These are phyloP conservation scores for Macrophya alboannulata DNA, from an alignment of 2,888 invertebrate genomes.

Conservation along the genomic window DNA sequence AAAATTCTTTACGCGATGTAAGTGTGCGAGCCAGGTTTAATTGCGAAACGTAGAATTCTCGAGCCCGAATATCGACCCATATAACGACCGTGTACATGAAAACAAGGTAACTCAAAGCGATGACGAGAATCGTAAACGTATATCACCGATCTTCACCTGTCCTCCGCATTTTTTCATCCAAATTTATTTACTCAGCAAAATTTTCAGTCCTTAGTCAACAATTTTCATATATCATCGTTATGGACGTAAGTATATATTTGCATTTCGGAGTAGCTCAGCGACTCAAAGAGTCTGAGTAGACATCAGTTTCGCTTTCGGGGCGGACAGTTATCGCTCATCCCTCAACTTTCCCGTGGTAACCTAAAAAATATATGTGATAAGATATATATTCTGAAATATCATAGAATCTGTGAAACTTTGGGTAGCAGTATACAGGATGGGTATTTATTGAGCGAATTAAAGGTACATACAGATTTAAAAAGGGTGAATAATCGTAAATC, in stretches of 20 bases:
- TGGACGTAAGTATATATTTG: constrained; percentile 47
- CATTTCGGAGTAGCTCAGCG: not conserved
- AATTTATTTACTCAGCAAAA: not conserved
- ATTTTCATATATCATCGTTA: not conserved
- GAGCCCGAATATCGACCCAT: not conserved
- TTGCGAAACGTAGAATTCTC: not conserved
- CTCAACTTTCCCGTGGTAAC: constrained; percentile 6
- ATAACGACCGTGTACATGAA: not conserved
- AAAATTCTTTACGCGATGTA: not conserved
- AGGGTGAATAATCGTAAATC: constrained; percentile 3
- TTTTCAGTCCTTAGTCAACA: constrained; percentile 1
- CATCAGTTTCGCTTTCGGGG: not conserved
- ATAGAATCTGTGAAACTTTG: not conserved
- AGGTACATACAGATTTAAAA: not conserved
- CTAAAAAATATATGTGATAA: not conserved
- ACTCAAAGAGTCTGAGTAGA: not conserved
- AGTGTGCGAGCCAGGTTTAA: not conserved
- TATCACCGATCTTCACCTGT: constrained; percentile 22
- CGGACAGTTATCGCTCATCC: constrained; percentile 1
- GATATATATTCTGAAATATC: not conserved
- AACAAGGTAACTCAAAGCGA: not conserved
- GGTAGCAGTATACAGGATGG: not conserved
- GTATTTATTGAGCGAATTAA: not conserved
- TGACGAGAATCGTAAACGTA: not conserved
- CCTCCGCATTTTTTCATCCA: not conserved